Conservation (phyloP, 1,140 invertebrate genomes). For the Drosophila ogumai region DNA sequence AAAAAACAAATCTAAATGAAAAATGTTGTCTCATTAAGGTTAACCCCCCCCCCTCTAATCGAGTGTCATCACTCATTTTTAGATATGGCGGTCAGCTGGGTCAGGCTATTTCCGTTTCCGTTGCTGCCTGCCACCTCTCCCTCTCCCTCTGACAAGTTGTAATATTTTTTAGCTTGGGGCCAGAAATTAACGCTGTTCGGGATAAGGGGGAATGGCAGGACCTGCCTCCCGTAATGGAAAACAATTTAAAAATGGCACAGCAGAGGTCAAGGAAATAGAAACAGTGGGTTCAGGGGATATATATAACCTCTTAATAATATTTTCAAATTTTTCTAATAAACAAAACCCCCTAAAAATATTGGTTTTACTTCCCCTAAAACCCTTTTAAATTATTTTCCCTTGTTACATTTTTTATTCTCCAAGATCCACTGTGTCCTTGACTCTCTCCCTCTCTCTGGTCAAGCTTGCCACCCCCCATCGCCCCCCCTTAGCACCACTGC, state of each 20-base stretch:
- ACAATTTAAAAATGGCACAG: conserved; percentile 48
- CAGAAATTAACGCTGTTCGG: neutral
- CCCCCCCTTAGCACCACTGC: conserved; percentile 45
- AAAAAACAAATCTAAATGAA: neutral
- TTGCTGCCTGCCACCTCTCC: neutral
- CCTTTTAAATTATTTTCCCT: too few species aligned
- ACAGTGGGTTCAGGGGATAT: conserved; percentile 1
- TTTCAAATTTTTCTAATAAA: neutral
- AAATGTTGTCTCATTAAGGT: conserved; percentile 11
- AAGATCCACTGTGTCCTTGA: conserved; percentile 11
- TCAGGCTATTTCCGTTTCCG: conserved; percentile 41
- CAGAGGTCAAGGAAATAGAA: neutral
- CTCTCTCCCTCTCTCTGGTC: conserved; percentile 15
- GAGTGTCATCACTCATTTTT: conserved; percentile 58
- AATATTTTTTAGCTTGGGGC: conserved; percentile 52
- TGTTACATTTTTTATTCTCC: neutral
- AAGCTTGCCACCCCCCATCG: neutral
- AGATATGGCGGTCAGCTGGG: conserved; percentile 41
- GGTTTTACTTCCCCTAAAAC: neutral
- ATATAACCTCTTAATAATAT: neutral
- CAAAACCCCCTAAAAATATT: too few species aligned
- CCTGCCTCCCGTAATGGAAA: conserved; percentile 61
- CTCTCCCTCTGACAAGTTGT: conserved; percentile 32
- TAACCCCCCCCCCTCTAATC: conserved; percentile 12
- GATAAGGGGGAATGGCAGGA: neutral